phyloP scores from a whole-genome alignment of 2,797 vertebrate genomes.

The Glyptemys insculpta region DNA sequence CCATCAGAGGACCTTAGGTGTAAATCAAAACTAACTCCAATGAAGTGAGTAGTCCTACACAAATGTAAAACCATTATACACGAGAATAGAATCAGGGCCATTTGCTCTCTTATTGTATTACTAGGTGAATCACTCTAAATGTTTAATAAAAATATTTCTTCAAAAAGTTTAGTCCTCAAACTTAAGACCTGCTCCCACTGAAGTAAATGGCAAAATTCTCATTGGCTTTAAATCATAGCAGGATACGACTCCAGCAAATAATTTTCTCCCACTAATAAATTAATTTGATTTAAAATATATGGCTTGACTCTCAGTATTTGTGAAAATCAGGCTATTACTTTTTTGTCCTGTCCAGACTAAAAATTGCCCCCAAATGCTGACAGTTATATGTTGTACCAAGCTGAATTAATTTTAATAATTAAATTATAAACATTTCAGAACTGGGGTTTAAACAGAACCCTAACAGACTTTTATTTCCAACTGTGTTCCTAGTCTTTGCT shows the following conservation, averaged over 20 bases:
- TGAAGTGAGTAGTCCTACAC: background rate
- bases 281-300: background rate
- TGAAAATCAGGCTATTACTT: background rate
- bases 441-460: background rate
- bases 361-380: background rate
- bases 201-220: background rate
- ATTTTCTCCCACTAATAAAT: background rate
- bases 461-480: background rate
- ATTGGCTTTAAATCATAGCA: background rate
- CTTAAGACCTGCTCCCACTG: background rate
- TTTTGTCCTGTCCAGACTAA: background rate
- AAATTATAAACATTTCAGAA: constrained; percentile 16
- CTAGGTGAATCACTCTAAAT: constrained; percentile 2
- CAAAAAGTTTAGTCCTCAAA: background rate
- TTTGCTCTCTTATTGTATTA: background rate
- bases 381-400: background rate
- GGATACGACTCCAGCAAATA: background rate
- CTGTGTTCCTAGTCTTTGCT: background rate
- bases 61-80: background rate
- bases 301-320: background rate
- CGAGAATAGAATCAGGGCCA: background rate
- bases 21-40: background rate
- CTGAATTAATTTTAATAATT: background rate
- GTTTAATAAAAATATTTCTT: background rate
- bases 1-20: background rate